A percentile compares a stretch with the other conserved stretches of the same genome.
These are phyloP conservation scores for Latheticus oryzae DNA, from an alignment of 2,888 invertebrate species.

Conservation along the genomic window DNA sequence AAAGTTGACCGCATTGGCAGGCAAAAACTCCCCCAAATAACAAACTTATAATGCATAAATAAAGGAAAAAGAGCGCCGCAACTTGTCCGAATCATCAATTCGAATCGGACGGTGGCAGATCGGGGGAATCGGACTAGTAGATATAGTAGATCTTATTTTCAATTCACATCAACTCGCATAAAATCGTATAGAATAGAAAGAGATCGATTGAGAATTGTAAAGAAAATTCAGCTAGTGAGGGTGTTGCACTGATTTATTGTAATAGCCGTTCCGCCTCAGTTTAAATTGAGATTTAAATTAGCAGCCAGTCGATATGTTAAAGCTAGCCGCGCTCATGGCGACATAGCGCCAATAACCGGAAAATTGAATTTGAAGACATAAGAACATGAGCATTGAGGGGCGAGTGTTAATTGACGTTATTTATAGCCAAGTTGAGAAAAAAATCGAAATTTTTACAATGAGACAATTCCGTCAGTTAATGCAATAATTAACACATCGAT, in stretches of 20 bases:
- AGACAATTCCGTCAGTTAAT: conserved; percentile 31
- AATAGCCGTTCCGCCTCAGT: conserved; percentile 65
- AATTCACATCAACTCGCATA: no score
- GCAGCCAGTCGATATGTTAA: conserved; percentile 59
- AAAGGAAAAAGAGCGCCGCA: conserved; percentile 50
- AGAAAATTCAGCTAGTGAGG: no score
- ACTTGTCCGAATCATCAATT: conserved; percentile 58
- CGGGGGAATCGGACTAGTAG: conserved; percentile 28
- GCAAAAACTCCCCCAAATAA: conserved; percentile 46
- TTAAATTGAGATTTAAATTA: conserved; percentile 67
- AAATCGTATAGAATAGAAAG: no score
- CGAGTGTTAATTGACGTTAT: conserved; percentile 34
- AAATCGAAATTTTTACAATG: no score
- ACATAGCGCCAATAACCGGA: conserved; percentile 65
- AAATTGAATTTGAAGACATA: conserved; percentile 63
- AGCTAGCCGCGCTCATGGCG: conserved; percentile 56
- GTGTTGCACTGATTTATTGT: conserved; percentile 65
- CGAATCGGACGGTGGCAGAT: conserved; percentile 53
- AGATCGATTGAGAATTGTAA: no score
- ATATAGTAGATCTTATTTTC: no score
- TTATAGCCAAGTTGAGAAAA: no score
- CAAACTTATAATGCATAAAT: conserved; percentile 47
- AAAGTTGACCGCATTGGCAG: conserved; percentile 34
- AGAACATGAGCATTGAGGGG: conserved; percentile 27
- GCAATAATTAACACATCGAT: conserved; percentile 32